A percentile compares a stretch with the other conserved stretches of the same genome.
Evolutionary conservation across 2,113 vertebrate genomes (phyloP).

Genomic region (Hyaena hyaena): DNA sequence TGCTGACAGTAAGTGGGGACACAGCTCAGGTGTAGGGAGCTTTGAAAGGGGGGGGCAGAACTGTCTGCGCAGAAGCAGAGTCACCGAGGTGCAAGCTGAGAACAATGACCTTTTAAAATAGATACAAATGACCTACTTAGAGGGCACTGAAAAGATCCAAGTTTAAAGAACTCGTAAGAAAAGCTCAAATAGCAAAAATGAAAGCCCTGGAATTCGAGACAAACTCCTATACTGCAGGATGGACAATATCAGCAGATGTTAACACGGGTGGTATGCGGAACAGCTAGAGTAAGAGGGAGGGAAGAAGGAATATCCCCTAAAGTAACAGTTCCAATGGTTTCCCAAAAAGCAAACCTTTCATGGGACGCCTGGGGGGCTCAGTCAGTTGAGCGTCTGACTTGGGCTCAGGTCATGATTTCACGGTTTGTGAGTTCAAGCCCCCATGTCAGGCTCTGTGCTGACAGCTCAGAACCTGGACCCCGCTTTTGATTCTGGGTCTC

Average conservation of each 20-base stretch:
- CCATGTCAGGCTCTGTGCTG: too few species aligned
- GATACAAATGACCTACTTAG: slow-evolving; percentile 53
- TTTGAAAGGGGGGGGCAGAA: background rate
- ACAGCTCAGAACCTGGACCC: too few species aligned
- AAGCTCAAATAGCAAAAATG: background rate
- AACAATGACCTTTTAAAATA: slow-evolving; percentile 62
- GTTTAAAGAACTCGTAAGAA: background rate
- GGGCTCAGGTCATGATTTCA: too few species aligned
- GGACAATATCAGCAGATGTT: background rate
- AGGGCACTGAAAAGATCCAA: background rate
- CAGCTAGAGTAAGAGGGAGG: background rate
- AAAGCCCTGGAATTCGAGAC: background rate
- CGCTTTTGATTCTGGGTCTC: too few species aligned
- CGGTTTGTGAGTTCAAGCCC: too few species aligned
- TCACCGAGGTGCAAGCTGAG: background rate
- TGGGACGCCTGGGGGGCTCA: too few species aligned
- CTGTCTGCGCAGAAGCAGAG: background rate
- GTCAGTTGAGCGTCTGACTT: too few species aligned
- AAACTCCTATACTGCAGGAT: background rate
- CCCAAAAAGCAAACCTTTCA: background rate
- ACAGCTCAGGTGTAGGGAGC: slow-evolving; percentile 4
- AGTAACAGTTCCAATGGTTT: background rate
- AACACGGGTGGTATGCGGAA: background rate
- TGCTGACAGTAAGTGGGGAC: slow-evolving; percentile 63
- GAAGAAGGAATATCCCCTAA: background rate